These are phyloP conservation scores for Gymnopithys bicolor DNA, from an alignment of 2,797 vertebrate genomes.

Conservation along the genomic window DNA sequence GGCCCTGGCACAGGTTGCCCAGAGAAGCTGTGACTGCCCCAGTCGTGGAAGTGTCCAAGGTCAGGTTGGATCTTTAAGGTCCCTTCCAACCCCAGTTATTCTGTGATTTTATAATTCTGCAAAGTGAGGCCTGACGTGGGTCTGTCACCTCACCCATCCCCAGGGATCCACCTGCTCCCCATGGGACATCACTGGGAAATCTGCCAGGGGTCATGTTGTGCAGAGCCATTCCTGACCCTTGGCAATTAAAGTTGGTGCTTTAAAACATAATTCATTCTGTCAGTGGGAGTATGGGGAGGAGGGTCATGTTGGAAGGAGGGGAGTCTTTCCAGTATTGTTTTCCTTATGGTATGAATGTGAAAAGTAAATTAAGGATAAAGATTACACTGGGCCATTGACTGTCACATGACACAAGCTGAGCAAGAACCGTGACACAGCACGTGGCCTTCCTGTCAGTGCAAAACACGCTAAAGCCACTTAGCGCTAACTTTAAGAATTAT, in stretches of 20 bases:
- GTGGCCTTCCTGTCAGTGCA: background rate
- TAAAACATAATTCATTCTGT: background rate
- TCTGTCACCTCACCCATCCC: background rate
- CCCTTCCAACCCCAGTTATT: background rate
- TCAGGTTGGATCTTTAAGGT: background rate
- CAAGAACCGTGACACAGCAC: background rate
- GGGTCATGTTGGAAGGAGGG: background rate
- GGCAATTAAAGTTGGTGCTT: background rate
- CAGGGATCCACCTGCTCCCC: background rate
- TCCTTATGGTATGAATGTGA: background rate
- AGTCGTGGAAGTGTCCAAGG: background rate
- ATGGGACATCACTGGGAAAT: background rate
- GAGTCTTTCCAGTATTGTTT: background rate
- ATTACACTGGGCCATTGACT: background rate
- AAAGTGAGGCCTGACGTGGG: accelerated
- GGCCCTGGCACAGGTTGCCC: background rate
- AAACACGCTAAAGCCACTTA: background rate
- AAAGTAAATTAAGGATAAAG: background rate
- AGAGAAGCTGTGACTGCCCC: background rate
- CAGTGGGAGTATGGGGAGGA: background rate
- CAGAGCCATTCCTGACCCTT: background rate
- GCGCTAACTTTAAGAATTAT: background rate
- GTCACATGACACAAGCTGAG: background rate
- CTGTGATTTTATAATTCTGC: background rate
- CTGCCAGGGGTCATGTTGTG: accelerated